Base-by-base conservation (phyloP, 1,140 invertebrate species). In the Bombus confusus region DNA sequence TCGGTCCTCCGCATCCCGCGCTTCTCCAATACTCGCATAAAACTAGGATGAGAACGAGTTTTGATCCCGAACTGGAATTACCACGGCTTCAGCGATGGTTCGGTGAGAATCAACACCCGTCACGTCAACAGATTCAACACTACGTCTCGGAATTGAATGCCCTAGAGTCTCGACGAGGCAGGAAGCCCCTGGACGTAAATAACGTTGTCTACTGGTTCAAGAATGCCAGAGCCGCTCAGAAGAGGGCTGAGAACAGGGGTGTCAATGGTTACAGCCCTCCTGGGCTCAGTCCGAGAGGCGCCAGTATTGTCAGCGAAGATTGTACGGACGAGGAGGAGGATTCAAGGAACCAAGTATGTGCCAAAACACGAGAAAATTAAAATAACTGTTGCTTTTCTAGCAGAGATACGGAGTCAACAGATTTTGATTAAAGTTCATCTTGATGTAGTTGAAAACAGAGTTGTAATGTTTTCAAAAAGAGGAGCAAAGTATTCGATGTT, bases 161-260 rank as follows among this genome's bases (percentile, higher is more conserved):
- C 64, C 94, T 99, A 72, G 98, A 99, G 91, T 99, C 98, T 59
- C 96, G 99, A 28, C 96, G 98, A 85, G 98, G 98, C 15, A 96
- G 98, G 66, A 99, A 99, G 92, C 98, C 98, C 0, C 95, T 99
- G 39, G 99, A 99, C 94, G 97, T 99, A 2, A 99, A 99, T 92
- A 99, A 99, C 93, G 98, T 99, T 22, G 98, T 99, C 37, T 99
- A 99, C 94, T 99, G 99, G 99, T 99, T 99, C 94, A 99, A 99
- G 95, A 99, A 99, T 93, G 98, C 99, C 0, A 96, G 99, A 79
- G 99, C 99, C 18, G 99, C 99, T 3, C 98, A 98, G 93, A 99
- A 99, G 93, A 96, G 98, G 66, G 97, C 98, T 1, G 98, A 98
- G 94, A 96, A 97, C 80, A 96, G 98, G 10, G 96, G 95, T 34